Percentiles rank a stretch among this genome's conserved stretches.
phyloP scores from a whole-genome alignment of 1,140 invertebrate species.

The Latrodectus geometricus region DNA sequence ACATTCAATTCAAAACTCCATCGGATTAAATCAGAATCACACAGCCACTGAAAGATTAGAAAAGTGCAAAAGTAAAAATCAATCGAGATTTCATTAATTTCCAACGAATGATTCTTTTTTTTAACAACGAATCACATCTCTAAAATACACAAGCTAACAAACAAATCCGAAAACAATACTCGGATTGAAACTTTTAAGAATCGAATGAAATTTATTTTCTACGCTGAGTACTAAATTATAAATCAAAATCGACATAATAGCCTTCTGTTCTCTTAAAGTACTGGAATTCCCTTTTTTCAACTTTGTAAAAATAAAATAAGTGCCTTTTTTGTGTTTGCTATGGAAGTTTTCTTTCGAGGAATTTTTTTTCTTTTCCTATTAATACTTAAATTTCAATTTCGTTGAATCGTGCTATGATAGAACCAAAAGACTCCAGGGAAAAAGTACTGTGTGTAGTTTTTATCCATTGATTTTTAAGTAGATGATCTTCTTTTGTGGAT shows the following conservation, averaged over 20 bases:
- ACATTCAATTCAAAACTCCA: too few relatives aligned
- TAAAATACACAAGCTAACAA: not conserved
- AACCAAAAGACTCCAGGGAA: not conserved
- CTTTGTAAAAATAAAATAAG: not conserved
- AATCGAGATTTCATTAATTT: too few relatives aligned
- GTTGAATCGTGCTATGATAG: not conserved
- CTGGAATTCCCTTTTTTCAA: not conserved
- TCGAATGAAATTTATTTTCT: not conserved
- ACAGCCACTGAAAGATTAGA: too few relatives aligned
- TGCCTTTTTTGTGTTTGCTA: not conserved
- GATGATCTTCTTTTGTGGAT: too few relatives aligned
- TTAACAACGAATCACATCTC: too few relatives aligned
- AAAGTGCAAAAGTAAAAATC: too few relatives aligned
- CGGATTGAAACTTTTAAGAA: not conserved
- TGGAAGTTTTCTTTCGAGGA: not conserved
- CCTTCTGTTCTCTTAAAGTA: not conserved
- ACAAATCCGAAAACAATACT: not conserved
- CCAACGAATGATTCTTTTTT: too few relatives aligned
- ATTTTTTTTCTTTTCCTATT: not conserved
- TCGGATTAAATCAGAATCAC: too few relatives aligned
- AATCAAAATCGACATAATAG: not conserved
- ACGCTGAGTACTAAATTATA: not conserved
- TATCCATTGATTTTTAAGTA: too few relatives aligned
- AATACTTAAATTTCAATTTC: constrained; percentile 47
- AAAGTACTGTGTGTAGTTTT: too few relatives aligned